A percentile compares a stretch with the other conserved stretches of the same genome.
phyloP scores from a whole-genome alignment of 92 coral and sea anemone species.

The Actinostola sp. region DNA sequence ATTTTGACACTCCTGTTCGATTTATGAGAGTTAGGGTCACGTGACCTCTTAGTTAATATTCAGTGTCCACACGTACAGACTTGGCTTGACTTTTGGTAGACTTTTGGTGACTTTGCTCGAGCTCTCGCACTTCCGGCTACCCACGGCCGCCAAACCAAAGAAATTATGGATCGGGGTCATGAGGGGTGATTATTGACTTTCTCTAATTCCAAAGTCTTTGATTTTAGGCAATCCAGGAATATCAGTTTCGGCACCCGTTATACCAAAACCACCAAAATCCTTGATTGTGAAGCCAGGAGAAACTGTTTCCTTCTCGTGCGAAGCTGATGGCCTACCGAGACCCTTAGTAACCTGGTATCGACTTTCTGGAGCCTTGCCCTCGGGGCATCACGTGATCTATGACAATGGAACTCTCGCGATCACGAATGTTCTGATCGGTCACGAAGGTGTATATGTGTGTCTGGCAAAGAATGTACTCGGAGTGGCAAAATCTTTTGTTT shows the following conservation, averaged over 20 bases:
- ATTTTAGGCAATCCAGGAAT: conserved; percentile 56
- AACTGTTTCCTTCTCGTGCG: conserved; percentile 44
- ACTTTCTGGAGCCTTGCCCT: conserved; percentile 50
- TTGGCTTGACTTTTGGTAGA: no score
- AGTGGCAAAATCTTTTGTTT: conserved; percentile 33
- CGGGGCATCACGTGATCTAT: conserved; percentile 61
- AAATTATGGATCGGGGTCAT: no score
- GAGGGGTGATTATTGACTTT: no score
- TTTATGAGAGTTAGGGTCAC: no score
- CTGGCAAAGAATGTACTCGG: conserved; percentile 67
- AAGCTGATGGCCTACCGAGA: conserved; percentile 50
- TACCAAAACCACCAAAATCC: conserved; percentile 51
- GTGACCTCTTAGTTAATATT: no score
- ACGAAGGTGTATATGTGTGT: conserved; percentile 58
- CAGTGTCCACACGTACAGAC: no score
- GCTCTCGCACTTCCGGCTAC: no score
- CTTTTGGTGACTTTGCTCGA: no score
- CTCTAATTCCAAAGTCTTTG: no score
- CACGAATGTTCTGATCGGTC: conserved; percentile 11
- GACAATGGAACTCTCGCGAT: conserved; percentile 60
- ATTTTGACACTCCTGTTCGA: no score
- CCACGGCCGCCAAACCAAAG: no score
- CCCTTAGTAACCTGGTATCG: conserved; percentile 60
- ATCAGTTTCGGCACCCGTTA: conserved; percentile 51
- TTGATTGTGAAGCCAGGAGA: conserved; percentile 15